These are phyloP conservation scores for Artemia sp. DNA, from an alignment of 2,888 invertebrate species.

Conservation along the genomic window DNA sequence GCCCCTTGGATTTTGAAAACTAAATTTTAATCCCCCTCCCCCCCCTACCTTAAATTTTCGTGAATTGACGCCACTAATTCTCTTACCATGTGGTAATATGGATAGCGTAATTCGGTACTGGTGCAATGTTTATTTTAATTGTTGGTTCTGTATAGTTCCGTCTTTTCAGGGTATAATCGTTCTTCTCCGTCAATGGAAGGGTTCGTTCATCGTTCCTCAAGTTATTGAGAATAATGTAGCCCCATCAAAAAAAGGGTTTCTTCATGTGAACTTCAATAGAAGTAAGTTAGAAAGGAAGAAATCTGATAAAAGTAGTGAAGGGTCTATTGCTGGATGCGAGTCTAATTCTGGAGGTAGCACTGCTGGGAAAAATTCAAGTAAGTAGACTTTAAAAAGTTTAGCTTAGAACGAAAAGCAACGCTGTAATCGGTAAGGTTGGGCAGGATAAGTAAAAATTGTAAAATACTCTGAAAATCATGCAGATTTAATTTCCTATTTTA, in stretches of 20 bases:
- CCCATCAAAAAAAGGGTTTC: constrained; percentile 7
- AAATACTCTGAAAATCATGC: too few relatives aligned
- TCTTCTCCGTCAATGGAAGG: constrained; percentile 89
- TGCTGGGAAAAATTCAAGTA: not conserved
- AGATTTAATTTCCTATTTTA: too few relatives aligned
- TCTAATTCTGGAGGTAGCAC: constrained; percentile 1
- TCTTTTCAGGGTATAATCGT: constrained; percentile 70
- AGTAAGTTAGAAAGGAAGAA: constrained; percentile 7
- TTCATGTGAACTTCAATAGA: constrained; percentile 3
- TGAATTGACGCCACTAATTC: too few relatives aligned
- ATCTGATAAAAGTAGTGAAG: constrained; percentile 15
- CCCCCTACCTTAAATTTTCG: too few relatives aligned
- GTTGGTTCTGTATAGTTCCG: constrained; percentile 20
- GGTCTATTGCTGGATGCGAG: constrained; percentile 12
- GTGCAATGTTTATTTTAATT: too few relatives aligned
- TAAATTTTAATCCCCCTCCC: too few relatives aligned
- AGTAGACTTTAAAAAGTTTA: not conserved
- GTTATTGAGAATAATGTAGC: constrained; percentile 44
- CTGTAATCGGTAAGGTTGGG: too few relatives aligned
- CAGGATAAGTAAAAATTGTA: too few relatives aligned
- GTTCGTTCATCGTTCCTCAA: constrained; percentile 78
- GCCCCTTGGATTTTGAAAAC: too few relatives aligned
- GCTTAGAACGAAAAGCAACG: too few relatives aligned
- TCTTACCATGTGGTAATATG: too few relatives aligned
- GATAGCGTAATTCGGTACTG: too few relatives aligned